These are phyloP conservation scores for Noctua janthe DNA, from an alignment of 2,888 invertebrate genomes.

Conservation along the genomic window DNA sequence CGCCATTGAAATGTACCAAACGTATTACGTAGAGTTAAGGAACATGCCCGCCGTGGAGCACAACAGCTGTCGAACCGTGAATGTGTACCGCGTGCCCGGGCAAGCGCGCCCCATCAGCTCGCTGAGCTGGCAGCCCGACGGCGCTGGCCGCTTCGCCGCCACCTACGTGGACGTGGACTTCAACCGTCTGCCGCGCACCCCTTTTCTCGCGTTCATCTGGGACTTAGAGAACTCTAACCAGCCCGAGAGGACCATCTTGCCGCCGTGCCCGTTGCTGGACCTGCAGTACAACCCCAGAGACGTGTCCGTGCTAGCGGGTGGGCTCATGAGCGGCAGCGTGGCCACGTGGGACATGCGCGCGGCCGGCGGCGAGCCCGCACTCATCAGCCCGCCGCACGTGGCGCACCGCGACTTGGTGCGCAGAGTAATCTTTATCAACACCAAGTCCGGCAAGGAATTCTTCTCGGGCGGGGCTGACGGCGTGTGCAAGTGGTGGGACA, in stretches of 20 bases:
- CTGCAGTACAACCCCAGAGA: conserved; percentile 97
- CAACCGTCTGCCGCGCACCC: conserved; percentile 88
- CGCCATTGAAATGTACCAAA: conserved; percentile 97
- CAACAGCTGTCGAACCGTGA: conserved; percentile 93
- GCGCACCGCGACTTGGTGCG: conserved; percentile 97
- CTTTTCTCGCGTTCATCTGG: conserved; percentile 93
- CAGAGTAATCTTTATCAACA: conserved; percentile 96
- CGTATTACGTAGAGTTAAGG: conserved; percentile 94
- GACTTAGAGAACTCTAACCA: conserved; percentile 96
- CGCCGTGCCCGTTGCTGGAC: conserved; percentile 93
- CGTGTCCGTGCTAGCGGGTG: conserved; percentile 92
- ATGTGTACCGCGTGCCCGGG: conserved; percentile 94
- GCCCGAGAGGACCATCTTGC: conserved; percentile 92
- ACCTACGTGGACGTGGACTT: conserved; percentile 95
- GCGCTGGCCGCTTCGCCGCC: conserved; percentile 94
- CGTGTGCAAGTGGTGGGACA: conserved; percentile 95
- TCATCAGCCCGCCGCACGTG: conserved; percentile 93
- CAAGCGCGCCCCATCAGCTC: conserved; percentile 93
- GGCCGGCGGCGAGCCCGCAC: conserved; percentile 92
- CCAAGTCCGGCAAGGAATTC: conserved; percentile 98
- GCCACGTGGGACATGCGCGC: conserved; percentile 94
- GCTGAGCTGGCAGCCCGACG: conserved; percentile 96
- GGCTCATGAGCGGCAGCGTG: conserved; percentile 92
- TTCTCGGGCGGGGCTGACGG: conserved; percentile 98
- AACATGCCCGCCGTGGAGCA: conserved; percentile 92